Evolutionary conservation across 1,140 invertebrate species (phyloP), one percentile per base, ranked within the genome.

Genomic region (Papilio aristodemus): DNA sequence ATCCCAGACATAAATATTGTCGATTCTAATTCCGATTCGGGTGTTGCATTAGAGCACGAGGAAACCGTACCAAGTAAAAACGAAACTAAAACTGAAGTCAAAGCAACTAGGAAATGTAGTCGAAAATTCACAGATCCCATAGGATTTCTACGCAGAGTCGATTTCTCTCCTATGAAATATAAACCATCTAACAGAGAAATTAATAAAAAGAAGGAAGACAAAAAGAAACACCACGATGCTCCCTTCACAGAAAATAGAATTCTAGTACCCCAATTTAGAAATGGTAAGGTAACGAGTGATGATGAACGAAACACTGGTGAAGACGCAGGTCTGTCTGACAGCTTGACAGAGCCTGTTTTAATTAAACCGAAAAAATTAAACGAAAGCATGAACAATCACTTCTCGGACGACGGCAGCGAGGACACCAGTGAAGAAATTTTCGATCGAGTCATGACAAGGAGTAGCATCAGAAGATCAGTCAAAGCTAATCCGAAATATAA

Each of bases 91-190:
- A 67, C 76, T 9, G 86, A 86, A 71, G 67, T 75, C 0, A 91
- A 90, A 82, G 58, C 84, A 0, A 75, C 74, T n/a, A 79, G 85
- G 69, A 91, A 91, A 80, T 85, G 79, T 62, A 89, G 86, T 63
- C 81, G 85, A 73, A 78, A 81, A 36, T 90, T 91, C 67, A 85
- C 84, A 11, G 89, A 91, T 63, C 83, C 87, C 0, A 91, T 91
- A 13, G 87, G 84, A 70, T 90, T 89, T 69, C 72, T 91, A 19
- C 77, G 87, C n/a, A 72, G 87, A 72, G 87, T 91, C 11, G 89
- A 91, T 74, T 91, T 91, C 68, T 91, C 89, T n/a, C 87, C 87
- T n/a, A 91, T 89, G 79, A 91, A 91, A 77, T 90, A 90, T 67
- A 91, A 91, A 66, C 85, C 87, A 11, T 75, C 76, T 50, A 85